A percentile compares a stretch with the other conserved stretches of the same genome.
These are phyloP conservation scores for Porites australiensis DNA, from an alignment of 64 coral and sea anemone species.

Conservation along the genomic window DNA sequence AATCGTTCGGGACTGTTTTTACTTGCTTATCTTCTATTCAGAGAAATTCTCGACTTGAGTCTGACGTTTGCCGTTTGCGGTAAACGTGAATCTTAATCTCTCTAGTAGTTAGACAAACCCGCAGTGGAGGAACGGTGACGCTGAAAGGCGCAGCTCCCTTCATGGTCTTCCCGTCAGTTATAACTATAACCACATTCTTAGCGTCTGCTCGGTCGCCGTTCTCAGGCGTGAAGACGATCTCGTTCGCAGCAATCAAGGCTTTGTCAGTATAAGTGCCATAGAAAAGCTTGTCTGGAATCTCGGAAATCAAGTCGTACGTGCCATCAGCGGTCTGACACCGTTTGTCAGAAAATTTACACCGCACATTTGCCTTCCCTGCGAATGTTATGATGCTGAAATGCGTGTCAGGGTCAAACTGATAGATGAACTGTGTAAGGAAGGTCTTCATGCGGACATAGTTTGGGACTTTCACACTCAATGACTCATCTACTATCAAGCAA, in stretches of 20 bases:
- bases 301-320: background rate
- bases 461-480: background rate
- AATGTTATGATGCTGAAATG: slow-evolving; percentile 41
- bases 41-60: too few species aligned
- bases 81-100: too few species aligned
- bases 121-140: slow-evolving; percentile 20
- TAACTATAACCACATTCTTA: background rate
- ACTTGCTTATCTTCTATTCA: too few species aligned
- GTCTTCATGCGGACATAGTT: slow-evolving; percentile 13
- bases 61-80: too few species aligned
- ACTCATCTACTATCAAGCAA: slow-evolving; percentile 21
- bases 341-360: background rate
- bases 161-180: slow-evolving; percentile 25
- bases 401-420: background rate
- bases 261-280: slow-evolving; percentile 1
- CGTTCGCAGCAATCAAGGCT: slow-evolving; percentile 9
- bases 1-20: too few species aligned
- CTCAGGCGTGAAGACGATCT: background rate
- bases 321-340: slow-evolving; percentile 7
- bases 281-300: slow-evolving; percentile 2
- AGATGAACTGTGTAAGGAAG: slow-evolving; percentile 26
- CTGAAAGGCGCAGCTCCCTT: background rate
- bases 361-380: background rate
- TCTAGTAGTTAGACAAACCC: background rate
- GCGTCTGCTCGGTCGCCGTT: slow-evolving; percentile 26